Base-by-base conservation (phyloP, 2,797 vertebrate species). In the Alosa sapidissima region DNA sequence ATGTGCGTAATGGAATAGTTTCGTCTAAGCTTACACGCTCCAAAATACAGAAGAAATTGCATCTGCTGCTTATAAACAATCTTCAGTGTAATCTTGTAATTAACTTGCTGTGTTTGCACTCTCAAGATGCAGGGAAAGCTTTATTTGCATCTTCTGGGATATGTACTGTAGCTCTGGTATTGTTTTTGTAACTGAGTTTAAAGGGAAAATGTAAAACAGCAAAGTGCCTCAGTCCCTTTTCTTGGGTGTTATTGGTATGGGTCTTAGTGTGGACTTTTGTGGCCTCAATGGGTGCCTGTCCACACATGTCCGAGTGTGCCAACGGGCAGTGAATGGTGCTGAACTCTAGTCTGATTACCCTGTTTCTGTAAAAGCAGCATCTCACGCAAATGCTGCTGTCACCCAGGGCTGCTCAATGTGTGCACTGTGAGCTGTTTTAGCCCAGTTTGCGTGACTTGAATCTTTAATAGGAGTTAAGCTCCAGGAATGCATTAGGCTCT, bases 371-470 rank as follows among this genome's bases (percentile, higher is more conserved):
- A 21, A 11, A 11, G 49, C 7, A 1, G 72, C 72, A 78, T 78
- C 72, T 45, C 16, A 36, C 41, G 16, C 6, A 21, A 78, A 78
- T 8, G 36, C 72, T 47, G 72, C 16, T 19, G 68, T 41, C 68
- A 72, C 33, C 33, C 87, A 91, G 86, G 89, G 82, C 72, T 85
- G 83, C 90, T 91, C 85, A 92, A 93, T 91, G 86, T 93, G 88
- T 87, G 84, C 58, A 58, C 88, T 89, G 84, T 91, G 89, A 89
- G 88, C 86, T 83, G 84, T 91, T 92, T 93, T 93, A 92, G 92
- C 91, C 92, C 90, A 91, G 89, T 93, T 94, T 94, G 87, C 83
- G 84, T 93, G 91, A 93, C 90, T 92, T 93, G 86, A 92, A 93
- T 93, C 88, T 93, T 92, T 92, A 55, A 93, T 91, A 89, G 89